Conservation (phyloP, 2,113 vertebrate species). For the Dipodomys merriami region DNA sequence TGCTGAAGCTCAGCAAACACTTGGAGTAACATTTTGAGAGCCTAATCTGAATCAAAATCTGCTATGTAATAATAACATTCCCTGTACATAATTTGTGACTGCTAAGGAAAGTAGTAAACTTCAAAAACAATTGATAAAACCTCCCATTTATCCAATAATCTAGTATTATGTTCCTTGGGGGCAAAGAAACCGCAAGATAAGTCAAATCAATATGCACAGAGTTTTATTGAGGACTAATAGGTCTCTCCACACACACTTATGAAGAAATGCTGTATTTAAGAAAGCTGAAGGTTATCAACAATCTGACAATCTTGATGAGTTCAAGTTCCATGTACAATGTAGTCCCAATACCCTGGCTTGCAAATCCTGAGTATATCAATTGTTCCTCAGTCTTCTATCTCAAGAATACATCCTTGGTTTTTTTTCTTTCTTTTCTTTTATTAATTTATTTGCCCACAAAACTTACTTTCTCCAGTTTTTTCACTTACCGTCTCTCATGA, state of each 20-base stretch:
- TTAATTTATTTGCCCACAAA: background rate
- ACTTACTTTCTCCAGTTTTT: background rate
- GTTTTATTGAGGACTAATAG: background rate
- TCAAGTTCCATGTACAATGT: background rate
- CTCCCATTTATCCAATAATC: background rate
- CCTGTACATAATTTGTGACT: background rate
- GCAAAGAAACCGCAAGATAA: background rate
- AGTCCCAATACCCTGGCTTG: background rate
- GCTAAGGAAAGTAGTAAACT: background rate
- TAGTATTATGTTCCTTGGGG: background rate
- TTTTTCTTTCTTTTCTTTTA: background rate
- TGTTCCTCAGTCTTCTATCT: background rate
- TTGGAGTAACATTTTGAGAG: slow-evolving; percentile 6
- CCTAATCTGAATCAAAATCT: background rate
- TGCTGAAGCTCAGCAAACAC: background rate
- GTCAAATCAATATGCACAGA: background rate
- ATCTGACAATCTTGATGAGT: background rate
- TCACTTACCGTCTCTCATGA: background rate
- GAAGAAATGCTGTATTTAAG: background rate
- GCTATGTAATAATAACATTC: background rate
- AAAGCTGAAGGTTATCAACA: background rate
- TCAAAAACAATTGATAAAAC: background rate
- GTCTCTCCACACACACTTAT: background rate
- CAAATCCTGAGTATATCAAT: background rate
- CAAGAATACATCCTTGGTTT: background rate